Evolutionary conservation across 2,113 vertebrate genomes (phyloP), one percentile per base, ranked within the genome.

Genomic region (Calyptomena viridis): DNA sequence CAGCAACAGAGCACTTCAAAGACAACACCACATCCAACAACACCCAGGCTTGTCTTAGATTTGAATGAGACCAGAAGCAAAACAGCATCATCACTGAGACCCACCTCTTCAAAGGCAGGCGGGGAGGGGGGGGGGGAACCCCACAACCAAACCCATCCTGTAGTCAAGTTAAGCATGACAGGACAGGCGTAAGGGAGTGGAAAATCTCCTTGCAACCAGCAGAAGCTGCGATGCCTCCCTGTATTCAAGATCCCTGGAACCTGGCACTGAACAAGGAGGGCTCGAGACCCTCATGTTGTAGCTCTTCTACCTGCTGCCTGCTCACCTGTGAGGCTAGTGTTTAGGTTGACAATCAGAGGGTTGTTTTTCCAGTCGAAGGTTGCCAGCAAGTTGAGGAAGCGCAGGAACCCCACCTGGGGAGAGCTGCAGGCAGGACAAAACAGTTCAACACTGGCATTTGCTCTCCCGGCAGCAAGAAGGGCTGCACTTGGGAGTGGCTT

Each of bases 321-420:
- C 98, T 97, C 97, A 99, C 99, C 99, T 97, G 97, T 98, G 42
- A 99, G 98, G 46, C 98, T 98, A 44, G 77, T 94, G 30, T 99
- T 99, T 56, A 99, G 98, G 97, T 99, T 99, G 86, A 99, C 97
- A 7, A 99, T 96, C 87, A 99, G 97, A 55, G 99, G 99, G 94
- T 93, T 99, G 96, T 99, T 99, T 95, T 98, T 99, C 99, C 99
- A 99, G 97, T 99, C 99, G 90, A 99, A 99, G 52, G 98, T 98
- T n/a, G 98, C 98, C 30, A 99, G 96, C 95, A 99, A 96, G 91
- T 97, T 96, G 55, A 99, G 99, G 95, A 99, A 99, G 30, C 99
- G 98, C 66, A 99, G 98, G 94, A 99, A 99, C 30, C 99, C 99
- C 72, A 99, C 99, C 97, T 99, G 99, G 17, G 98, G 99, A 93